Conservation (phyloP, 2,113 vertebrate species). For the Acanthisitta chloris region DNA sequence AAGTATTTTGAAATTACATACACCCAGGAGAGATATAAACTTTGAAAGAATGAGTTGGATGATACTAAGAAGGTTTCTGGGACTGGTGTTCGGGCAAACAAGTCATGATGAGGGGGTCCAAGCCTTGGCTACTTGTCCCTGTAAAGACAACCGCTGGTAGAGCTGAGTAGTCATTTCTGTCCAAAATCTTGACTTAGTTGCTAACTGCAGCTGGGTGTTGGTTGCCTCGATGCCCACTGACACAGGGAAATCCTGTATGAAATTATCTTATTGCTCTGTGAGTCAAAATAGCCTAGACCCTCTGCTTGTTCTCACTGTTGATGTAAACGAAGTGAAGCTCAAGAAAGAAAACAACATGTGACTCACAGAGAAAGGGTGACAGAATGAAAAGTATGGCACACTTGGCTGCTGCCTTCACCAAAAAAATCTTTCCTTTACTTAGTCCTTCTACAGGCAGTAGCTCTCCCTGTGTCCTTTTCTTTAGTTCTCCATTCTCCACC, state of each 20-base stretch:
- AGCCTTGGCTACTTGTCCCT: neutral
- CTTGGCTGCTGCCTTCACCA: neutral
- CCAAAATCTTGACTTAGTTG: neutral
- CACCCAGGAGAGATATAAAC: neutral
- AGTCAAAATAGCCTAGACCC: neutral
- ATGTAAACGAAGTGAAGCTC: neutral
- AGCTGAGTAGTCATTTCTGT: neutral
- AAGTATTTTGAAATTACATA: neutral
- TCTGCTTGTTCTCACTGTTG: neutral
- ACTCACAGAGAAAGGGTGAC: neutral
- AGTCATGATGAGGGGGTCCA: neutral
- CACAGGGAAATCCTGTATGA: neutral
- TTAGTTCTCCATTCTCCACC: neutral
- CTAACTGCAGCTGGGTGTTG: neutral
- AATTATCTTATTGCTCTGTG: neutral
- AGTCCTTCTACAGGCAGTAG: neutral
- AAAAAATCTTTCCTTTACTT: neutral
- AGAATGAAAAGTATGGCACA: neutral
- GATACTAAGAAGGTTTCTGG: neutral
- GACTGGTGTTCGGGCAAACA: neutral
- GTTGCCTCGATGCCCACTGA: neutral
- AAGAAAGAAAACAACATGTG: neutral
- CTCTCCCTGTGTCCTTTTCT: neutral
- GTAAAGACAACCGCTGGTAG: neutral
- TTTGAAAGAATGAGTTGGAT: neutral